Evolutionary conservation across 1,140 invertebrate species (phyloP), one percentile per base, ranked within the genome.

Genomic region (Dinothrombium tinctorium): DNA sequence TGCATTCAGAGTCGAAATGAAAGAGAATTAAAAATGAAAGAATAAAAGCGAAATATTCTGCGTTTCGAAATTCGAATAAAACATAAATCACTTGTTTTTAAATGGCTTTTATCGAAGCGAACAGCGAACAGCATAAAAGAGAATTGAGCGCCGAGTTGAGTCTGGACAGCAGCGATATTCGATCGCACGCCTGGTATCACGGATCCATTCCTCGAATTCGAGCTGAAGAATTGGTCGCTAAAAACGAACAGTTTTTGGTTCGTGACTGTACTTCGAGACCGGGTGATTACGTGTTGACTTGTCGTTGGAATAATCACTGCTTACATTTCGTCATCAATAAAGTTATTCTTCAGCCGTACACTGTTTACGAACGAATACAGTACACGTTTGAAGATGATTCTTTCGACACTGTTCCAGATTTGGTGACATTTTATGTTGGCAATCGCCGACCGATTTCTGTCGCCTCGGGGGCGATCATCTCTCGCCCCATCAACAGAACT

Each of bases 331-430:
- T 92, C 47, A 47, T 46, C 33, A 44, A 42, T 19, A 44, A 84
- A 75, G 71, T 84, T 32, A 69, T 84, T 0, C 66, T 83, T 6
- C 77, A 80, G 51, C 75, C 73, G 0, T 80, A 82, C 51, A 87
- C 82, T 1, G 80, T 87, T 2, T 86, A 87, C 55, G 79, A 89
- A 57, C 65, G 75, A 47, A 72, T 84, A 6, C 79, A 86, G 51
- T 92, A 80, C 59, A 78, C 83, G 53, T 86, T 94, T 54, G 87
- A 94, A 61, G 82, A 84, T 49, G 83, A 89, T 52, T 72, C 76
- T 0, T 92, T 86, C 52, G 78, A 83, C 51, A 84, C 81, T 2
- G 80, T 94, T 9, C 77, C 83, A 1, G 81, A 89, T 58, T 65
- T 95, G 21, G 83, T 94, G 45, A 86, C 82, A 3, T 89, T 75